These are phyloP conservation scores for Myotis myotis DNA, from an alignment of 2,797 vertebrate species.

Conservation along the genomic window DNA sequence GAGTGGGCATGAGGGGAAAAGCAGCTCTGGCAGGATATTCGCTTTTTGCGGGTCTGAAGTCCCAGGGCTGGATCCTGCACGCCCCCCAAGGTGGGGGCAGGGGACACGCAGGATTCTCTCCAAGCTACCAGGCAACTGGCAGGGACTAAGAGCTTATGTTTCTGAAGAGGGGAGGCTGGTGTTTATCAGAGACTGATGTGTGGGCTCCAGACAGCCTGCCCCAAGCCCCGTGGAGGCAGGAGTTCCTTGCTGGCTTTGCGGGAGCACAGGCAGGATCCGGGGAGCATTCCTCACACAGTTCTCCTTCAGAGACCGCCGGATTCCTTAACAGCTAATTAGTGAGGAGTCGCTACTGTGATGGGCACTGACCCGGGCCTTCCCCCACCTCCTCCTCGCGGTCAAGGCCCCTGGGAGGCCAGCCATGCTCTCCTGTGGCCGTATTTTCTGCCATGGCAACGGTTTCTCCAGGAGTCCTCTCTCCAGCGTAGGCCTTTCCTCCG, in stretches of 20 bases:
- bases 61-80: neutral
- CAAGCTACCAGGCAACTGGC: slow-evolving; percentile 39
- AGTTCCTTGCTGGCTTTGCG: slow-evolving; percentile 3
- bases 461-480: slow-evolving; percentile 3
- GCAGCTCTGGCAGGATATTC: neutral
- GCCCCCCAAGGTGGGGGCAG: neutral
- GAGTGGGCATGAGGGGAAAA: neutral
- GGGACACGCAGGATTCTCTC: neutral
- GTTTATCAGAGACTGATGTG: slow-evolving; percentile 49
- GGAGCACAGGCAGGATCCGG: neutral
- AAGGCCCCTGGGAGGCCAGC: neutral
- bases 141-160: slow-evolving; percentile 20
- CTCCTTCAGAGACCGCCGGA: slow-evolving; percentile 31
- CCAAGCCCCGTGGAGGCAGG: slow-evolving; percentile 41
- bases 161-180: slow-evolving; percentile 44
- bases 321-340: slow-evolving; percentile 64
- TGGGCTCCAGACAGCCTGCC: neutral
- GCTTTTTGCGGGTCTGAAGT: neutral
- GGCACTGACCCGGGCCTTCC: slow-evolving; percentile 42
- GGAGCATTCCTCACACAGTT: slow-evolving; percentile 41
- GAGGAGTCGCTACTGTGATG: neutral
- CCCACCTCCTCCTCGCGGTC: neutral
- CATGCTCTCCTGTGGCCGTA: neutral
- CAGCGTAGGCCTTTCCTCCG: slow-evolving; percentile 17
- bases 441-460: neutral